Evolutionary conservation across 2,888 invertebrate genomes (phyloP).

Genomic region (Diadromus collaris): DNA sequence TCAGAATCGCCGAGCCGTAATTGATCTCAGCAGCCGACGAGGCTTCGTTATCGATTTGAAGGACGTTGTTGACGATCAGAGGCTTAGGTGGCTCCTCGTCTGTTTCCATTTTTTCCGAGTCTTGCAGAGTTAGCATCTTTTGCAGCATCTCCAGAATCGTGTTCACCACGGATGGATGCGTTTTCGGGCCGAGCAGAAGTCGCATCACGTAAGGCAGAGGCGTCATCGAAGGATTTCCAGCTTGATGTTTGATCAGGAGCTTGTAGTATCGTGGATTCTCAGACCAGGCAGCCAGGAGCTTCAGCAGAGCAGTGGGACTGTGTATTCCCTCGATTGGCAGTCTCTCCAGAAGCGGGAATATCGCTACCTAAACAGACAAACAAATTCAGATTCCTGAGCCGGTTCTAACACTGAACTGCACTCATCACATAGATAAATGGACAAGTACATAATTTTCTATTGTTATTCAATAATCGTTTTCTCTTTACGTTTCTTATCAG

Average conservation of each 20-base stretch:
- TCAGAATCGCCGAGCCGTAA: constrained; percentile 87
- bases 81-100: constrained; percentile 64
- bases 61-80: constrained; percentile 67
- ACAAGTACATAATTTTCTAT: no score
- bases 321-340: constrained; percentile 91
- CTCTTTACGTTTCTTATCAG: no score
- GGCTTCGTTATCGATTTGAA: constrained; percentile 61
- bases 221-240: constrained; percentile 80
- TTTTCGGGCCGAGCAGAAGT: constrained; percentile 87
- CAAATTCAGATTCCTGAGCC: no score
- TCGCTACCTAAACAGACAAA: no score
- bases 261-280: constrained; percentile 89
- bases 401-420: no score
- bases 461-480: no score
- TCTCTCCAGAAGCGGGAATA: constrained; percentile 91
- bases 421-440: no score
- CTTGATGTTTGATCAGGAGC: constrained; percentile 84
- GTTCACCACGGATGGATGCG: constrained; percentile 85
- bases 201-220: constrained; percentile 87
- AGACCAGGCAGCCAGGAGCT: constrained; percentile 91
- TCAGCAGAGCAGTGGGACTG: constrained; percentile 90
- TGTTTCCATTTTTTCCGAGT: constrained; percentile 81
- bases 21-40: constrained; percentile 81
- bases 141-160: constrained; percentile 88
- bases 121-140: constrained; percentile 85